Evolutionary conservation across 2,113 vertebrate species (phyloP), one percentile per base, ranked within the genome.

Genomic region (Stigmatopora argus): DNA sequence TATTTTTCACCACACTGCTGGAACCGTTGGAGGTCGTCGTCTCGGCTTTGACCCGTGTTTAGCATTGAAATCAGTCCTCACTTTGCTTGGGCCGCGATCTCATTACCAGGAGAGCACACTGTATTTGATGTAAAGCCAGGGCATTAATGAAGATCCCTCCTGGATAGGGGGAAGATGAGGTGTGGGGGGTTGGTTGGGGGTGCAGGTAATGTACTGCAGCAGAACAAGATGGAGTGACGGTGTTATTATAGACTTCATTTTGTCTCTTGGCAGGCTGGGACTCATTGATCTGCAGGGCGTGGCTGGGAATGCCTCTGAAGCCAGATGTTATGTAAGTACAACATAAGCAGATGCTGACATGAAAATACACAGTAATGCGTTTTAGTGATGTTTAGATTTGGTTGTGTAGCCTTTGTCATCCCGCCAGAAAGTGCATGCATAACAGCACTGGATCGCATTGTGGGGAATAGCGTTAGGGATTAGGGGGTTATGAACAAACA

Each of bases 221-320:
- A 70, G 76, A 82, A 82, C 79, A 78, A 83, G 84, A 87, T 84
- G 78, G 85, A 88, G 83, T 77, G 81, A 82, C 73, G 72, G 79
- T 78, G 76, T 87, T 89, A 88, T 88, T 86, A 79, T 80, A 86
- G 88, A 83, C 78, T 82, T 83, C 84, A 87, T 87, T 73, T 77
- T 56, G 5, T 45, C 59, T 45, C 83, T 86, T 85, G 81, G 81
- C 84, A 89, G 78, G 72, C 77, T n/a, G 13, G 79, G 53, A 23
- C 23, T 81, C 82, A 89, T 86, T 87, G 83, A 88, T 88, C 85
- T 45, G 67, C 69, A 79, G 79, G 78, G 77, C 70, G 81, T 75
- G 78, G 82, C 68, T 74, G 75, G 73, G 77, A 65, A 73, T 75
- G 66, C 77, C 35, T 78, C 76, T 68, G 63, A 87, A 78, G 82